A percentile compares a stretch with the other conserved stretches of the same genome.
These are phyloP conservation scores for Pyrocoelia pectoralis DNA, from an alignment of 2,888 invertebrate genomes.

Conservation along the genomic window DNA sequence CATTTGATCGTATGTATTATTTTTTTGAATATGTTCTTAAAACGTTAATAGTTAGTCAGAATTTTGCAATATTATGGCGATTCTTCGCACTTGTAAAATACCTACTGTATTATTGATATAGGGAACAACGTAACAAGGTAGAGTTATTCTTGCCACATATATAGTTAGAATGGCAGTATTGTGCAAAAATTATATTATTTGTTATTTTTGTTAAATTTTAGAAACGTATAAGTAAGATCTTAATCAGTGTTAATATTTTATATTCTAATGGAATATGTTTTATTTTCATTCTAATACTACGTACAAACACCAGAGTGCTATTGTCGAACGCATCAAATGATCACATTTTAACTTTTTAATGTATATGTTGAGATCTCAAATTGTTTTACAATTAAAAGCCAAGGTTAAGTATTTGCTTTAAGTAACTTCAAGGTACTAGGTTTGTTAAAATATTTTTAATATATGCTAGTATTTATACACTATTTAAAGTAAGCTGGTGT, in stretches of 20 bases:
- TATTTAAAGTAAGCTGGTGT: no score
- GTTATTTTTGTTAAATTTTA: constrained; percentile 46
- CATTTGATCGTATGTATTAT: background rate
- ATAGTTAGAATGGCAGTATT: constrained; percentile 51
- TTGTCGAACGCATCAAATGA: no score
- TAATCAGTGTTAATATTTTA: constrained; percentile 41
- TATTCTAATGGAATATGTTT: constrained; percentile 34
- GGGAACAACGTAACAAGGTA: constrained; percentile 42
- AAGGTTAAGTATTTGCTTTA: background rate
- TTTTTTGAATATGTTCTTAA: constrained; percentile 17
- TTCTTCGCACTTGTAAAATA: constrained; percentile 22
- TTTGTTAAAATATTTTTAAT: background rate
- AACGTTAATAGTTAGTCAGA: constrained; percentile 50
- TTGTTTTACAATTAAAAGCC: background rate
- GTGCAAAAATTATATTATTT: constrained; percentile 53
- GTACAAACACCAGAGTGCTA: background rate
- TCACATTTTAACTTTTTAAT: background rate
- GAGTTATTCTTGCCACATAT: constrained; percentile 41
- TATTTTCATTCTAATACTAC: background rate
- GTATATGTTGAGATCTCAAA: background rate
- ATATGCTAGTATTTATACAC: background rate
- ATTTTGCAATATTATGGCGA: constrained; percentile 46
- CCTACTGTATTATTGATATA: constrained; percentile 37
- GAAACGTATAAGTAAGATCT: constrained; percentile 34
- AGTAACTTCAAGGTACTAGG: background rate